Base-by-base conservation (phyloP, 2,888 invertebrate species). In the Microctonus hyperodae region DNA sequence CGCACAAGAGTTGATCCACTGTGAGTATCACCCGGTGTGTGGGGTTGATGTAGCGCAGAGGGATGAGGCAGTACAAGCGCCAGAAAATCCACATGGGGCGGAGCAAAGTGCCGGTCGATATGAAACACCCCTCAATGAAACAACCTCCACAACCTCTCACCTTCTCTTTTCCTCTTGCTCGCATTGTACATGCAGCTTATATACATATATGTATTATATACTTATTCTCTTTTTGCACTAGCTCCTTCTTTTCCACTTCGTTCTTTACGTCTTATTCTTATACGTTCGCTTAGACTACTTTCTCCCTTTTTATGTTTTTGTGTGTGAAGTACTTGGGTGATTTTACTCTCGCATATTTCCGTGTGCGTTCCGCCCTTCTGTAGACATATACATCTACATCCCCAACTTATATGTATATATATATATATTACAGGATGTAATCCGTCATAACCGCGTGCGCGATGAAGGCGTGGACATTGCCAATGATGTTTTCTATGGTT, bases 61-160 rank as follows among this genome's bases (percentile, higher is more conserved):
- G 13, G 22, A 31, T 44, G 55, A 55, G 22, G 64, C 35, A 61
- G 59, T 62, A 64, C 64, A 35, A 66, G 65, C 59, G 57, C 37
- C 63, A 67, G 48, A 62, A 57, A 33, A 61, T 65, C 31, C 63
- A 67, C 67, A 69, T 72, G 72, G 75, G 75, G 76, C 75, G 78
- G 76, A 76, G 78, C 75, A 73, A 74, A 74, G 75, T 75, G 68
- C 72, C 72, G 78, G 75, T 77, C 77, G 76, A 79, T 76, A 78
- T 74, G 76, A 77, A 76, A 75, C 74, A 76, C 73, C 76, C 74
- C 75, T 74, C 73, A 73, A 75, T 77, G 75, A 75, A 78, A 76
- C 76, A 73, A 75, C 71, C 76, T 73, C 74, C 67, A 67, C 68
- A 63, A 37, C 53, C 55, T 56, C 66, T 57, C 62, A 35, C 60